Conservation (phyloP, 2,888 invertebrate species). For the Leptura quadrifasciata region DNA sequence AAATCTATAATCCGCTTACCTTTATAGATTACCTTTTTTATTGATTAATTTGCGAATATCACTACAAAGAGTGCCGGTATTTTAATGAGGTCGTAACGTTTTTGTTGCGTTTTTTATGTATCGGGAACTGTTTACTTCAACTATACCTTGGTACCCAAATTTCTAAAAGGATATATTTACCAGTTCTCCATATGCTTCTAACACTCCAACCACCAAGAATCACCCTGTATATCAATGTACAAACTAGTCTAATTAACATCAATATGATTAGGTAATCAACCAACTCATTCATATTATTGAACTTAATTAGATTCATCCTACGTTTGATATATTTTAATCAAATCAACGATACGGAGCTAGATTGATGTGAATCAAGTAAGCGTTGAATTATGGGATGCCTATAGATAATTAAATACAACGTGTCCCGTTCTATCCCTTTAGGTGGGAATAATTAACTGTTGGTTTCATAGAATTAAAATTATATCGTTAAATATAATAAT, state of each 20-base stretch:
- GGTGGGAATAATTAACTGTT: slow-evolving; percentile 32
- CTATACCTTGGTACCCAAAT: no score
- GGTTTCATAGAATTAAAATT: slow-evolving; percentile 36
- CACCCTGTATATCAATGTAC: no score
- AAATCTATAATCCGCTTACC: no score
- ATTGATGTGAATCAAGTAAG: slow-evolving; percentile 34
- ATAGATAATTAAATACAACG: slow-evolving; percentile 28
- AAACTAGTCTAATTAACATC: neutral
- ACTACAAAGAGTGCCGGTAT: no score
- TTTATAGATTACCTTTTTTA: no score
- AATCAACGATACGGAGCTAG: slow-evolving; percentile 18
- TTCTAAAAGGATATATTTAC: no score
- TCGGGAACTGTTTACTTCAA: no score
- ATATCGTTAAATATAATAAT: slow-evolving; percentile 1
- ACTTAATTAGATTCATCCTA: neutral
- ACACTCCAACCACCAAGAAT: no score
- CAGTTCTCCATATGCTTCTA: no score
- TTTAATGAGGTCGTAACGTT: no score
- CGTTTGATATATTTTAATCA: slow-evolving; percentile 30
- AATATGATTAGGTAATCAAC: neutral
- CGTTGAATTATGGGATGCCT: slow-evolving; percentile 18
- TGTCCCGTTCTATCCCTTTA: slow-evolving; percentile 25
- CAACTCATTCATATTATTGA: slow-evolving; percentile 19
- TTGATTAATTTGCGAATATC: no score
- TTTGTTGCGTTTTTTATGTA: no score